A percentile compares a stretch with the other conserved stretches of the same genome.
These are phyloP conservation scores for Azorinus chamasolen DNA, from an alignment of 2,888 invertebrate species.

Conservation along the genomic window DNA sequence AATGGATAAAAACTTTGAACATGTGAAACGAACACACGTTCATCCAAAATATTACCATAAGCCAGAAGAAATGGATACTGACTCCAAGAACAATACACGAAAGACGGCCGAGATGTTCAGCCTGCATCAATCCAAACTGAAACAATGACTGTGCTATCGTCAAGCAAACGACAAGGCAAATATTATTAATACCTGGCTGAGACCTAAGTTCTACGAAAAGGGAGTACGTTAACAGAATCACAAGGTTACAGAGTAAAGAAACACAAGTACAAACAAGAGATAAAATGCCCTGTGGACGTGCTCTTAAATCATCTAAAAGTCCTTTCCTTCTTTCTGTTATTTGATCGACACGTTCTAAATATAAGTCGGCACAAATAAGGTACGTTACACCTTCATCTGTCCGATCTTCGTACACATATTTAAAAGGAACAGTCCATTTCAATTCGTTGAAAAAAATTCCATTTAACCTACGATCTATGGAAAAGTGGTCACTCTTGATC, in stretches of 20 bases:
- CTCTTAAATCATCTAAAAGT: neutral
- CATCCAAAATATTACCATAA: slow-evolving; percentile 35
- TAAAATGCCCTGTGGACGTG: slow-evolving; percentile 21
- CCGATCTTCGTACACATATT: too few species aligned
- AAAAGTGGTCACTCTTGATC: too few species aligned
- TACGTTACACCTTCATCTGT: too few species aligned
- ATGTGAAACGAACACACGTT: slow-evolving; percentile 50
- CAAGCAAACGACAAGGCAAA: slow-evolving; percentile 25
- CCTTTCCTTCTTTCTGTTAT: neutral
- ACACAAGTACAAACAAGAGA: slow-evolving; percentile 24
- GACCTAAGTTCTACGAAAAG: slow-evolving; percentile 46
- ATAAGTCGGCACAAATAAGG: slow-evolving; percentile 18
- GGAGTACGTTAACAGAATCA: slow-evolving; percentile 36
- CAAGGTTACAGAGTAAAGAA: slow-evolving; percentile 27
- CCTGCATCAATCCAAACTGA: slow-evolving; percentile 29
- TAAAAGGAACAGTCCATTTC: neutral
- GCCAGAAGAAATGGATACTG: slow-evolving; percentile 51
- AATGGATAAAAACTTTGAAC: slow-evolving; percentile 11
- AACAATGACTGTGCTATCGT: slow-evolving; percentile 43
- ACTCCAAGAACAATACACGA: slow-evolving; percentile 29
- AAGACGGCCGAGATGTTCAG: neutral
- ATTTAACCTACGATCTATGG: too few species aligned
- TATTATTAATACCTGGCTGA: slow-evolving; percentile 56
- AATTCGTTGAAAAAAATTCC: too few species aligned
- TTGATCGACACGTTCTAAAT: neutral